phyloP scores from a whole-genome alignment of 2,113 vertebrate genomes.

The Alosa alosa region DNA sequence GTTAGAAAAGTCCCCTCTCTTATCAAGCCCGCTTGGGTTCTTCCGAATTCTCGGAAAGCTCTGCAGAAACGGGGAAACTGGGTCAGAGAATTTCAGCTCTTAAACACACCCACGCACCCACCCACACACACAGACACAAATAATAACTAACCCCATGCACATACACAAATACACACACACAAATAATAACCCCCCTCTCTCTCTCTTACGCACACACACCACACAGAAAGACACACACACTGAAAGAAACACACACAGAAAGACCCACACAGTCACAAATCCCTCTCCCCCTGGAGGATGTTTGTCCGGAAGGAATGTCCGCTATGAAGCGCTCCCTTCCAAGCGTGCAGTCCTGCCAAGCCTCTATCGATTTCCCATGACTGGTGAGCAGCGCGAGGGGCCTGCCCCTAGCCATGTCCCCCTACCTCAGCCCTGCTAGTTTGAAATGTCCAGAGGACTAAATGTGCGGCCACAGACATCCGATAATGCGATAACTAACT shows the following conservation, averaged over 20 bases:
- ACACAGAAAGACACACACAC: background rate
- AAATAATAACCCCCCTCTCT: background rate
- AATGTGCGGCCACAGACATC: background rate
- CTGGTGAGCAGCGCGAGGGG: constrained; percentile 11
- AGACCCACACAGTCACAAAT: constrained; percentile 24
- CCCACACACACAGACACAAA: background rate
- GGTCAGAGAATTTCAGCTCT: constrained; percentile 53
- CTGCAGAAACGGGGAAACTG: constrained; percentile 48
- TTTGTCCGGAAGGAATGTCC: constrained; percentile 69
- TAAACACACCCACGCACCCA: constrained; percentile 31
- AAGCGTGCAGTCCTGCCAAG: constrained; percentile 53
- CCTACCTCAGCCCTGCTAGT: constrained; percentile 19
- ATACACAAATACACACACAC: background rate
- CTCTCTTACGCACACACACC: constrained; percentile 19
- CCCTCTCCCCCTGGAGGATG: constrained; percentile 55
- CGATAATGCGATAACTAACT: background rate
- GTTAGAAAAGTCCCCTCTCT: background rate
- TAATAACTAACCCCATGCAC: constrained; percentile 26
- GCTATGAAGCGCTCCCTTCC: constrained; percentile 53
- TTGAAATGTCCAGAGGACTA: constrained; percentile 41
- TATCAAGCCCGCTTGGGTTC: background rate
- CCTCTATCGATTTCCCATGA: constrained; percentile 56
- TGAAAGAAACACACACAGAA: constrained; percentile 27
- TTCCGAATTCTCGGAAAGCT: background rate
- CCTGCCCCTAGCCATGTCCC: constrained; percentile 10